Evolutionary conservation across 2,113 vertebrate species (phyloP), one percentile per base, ranked within the genome.

Genomic region (Phrynosoma blainvillii): DNA sequence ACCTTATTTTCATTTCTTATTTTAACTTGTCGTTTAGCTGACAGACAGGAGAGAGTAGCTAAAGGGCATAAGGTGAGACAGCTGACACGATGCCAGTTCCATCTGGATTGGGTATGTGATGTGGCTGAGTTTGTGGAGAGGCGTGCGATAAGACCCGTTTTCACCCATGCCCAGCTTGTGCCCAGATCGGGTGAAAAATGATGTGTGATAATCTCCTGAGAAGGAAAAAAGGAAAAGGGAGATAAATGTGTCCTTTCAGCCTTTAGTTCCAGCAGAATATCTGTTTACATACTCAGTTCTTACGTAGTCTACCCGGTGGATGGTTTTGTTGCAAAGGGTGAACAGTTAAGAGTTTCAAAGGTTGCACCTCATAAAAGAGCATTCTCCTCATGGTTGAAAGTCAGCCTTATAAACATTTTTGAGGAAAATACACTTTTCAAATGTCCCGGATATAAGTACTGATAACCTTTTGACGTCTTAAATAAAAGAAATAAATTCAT

Each of bases 231-330:
- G 70, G 84, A 42, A 74, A 65, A 82, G 73, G 40, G 40, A 84
- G 75, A 84, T 79, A 86, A 83, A 83, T 10, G 27, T 77, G 54
- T 40, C 73, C 73, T 56, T 82, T 78, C 77, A 75, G 71, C 70
- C 81, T 81, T 76, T 71, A 36, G 80, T 84, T 65, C 85, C 76
- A 68, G 89, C 83, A 79, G 81, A 86, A 82, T 84, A 78, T 71
- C 84, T 87, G 65, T 23, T 89, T 68, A 82, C 47, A 42, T 77
- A 27, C n/a, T 79, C 52, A 73, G 27, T 77, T 82, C 47, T 78
- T 12, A 13, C 59, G 36, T 68, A 82, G 65, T 77, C 47, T 65
- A 70, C 73, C 79, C 62, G 70, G 27, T 36, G 59, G 62, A 59
- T 56, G 52, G 56, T 83, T 66, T 79, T 7, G n/a, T 47, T n/a